Conservation (phyloP, 2,797 vertebrate species). For the Myotis planiceps region DNA sequence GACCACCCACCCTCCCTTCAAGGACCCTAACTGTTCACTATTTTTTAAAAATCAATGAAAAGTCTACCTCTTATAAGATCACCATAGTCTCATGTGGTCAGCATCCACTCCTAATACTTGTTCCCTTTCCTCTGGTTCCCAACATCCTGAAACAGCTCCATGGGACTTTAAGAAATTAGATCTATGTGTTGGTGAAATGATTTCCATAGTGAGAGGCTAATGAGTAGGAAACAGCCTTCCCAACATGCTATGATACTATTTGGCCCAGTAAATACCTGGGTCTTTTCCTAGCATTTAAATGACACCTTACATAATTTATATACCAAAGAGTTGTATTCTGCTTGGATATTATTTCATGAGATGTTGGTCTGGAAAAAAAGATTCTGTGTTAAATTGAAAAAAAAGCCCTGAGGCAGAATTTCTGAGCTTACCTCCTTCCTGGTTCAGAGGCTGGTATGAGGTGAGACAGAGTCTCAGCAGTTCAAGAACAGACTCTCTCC, state of each 20-base stretch:
- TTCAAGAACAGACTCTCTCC: neutral
- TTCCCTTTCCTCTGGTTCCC: neutral
- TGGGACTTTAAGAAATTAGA: neutral
- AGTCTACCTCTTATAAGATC: neutral
- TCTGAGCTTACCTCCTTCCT: neutral
- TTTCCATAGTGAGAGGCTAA: neutral
- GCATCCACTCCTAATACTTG: neutral
- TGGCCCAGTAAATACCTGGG: neutral
- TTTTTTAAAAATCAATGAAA: neutral
- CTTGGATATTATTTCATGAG: conserved; percentile 12
- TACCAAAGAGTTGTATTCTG: neutral
- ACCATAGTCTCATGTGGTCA: neutral
- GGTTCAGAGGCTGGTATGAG: neutral
- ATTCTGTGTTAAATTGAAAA: neutral
- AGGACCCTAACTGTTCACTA: neutral
- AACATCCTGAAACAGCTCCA: neutral
- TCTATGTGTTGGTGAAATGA: neutral
- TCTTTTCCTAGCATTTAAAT: conserved; percentile 6
- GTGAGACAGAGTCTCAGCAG: neutral
- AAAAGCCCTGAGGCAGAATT: neutral
- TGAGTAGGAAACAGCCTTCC: neutral
- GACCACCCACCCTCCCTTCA: neutral
- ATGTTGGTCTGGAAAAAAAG: neutral
- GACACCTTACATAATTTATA: neutral
- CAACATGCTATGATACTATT: neutral